Percentiles rank a stretch among this genome's conserved stretches.
Conservation (phyloP, 2,113 vertebrate species). For the Anseranas semipalmata region DNA sequence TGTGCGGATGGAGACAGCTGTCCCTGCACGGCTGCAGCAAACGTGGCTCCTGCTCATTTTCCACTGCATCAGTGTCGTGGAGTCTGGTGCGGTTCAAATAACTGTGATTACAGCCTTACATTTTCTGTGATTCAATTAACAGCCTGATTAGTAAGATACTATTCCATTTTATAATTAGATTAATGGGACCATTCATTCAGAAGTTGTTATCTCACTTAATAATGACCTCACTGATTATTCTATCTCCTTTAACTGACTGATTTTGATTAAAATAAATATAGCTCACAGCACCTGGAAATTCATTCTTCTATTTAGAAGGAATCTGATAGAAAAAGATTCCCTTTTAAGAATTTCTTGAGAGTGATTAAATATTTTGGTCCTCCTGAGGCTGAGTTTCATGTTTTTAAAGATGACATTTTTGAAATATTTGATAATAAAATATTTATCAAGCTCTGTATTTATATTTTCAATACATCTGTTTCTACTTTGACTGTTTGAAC, state of each 20-base stretch:
- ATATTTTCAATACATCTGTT: slow-evolving; percentile 81
- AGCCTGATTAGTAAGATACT: slow-evolving; percentile 78
- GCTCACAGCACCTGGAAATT: slow-evolving; percentile 80
- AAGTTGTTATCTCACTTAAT: slow-evolving; percentile 83
- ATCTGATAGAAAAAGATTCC: slow-evolving; percentile 70
- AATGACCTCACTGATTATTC: slow-evolving; percentile 83
- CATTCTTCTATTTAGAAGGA: slow-evolving; percentile 73
- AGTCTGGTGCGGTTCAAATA: neutral
- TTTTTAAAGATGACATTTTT: slow-evolving; percentile 82
- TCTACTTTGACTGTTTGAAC: slow-evolving; percentile 75
- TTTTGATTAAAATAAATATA: slow-evolving; percentile 85
- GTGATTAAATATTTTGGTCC: slow-evolving; percentile 81
- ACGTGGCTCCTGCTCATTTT: neutral
- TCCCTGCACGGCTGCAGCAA: fast-evolving
- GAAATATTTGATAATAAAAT: slow-evolving; percentile 83
- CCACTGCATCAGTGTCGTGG: neutral
- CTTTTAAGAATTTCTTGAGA: slow-evolving; percentile 80
- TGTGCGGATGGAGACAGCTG: fast-evolving
- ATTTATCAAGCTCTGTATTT: slow-evolving; percentile 79
- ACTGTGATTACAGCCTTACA: slow-evolving; percentile 74
- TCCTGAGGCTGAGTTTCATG: slow-evolving; percentile 78
- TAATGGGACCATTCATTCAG: slow-evolving; percentile 83
- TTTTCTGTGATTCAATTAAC: slow-evolving; percentile 74
- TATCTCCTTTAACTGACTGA: slow-evolving; percentile 80
- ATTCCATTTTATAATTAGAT: slow-evolving; percentile 82